These are phyloP conservation scores for Scylla paramamosain DNA, from an alignment of 1,140 invertebrate species.

Conservation along the genomic window DNA sequence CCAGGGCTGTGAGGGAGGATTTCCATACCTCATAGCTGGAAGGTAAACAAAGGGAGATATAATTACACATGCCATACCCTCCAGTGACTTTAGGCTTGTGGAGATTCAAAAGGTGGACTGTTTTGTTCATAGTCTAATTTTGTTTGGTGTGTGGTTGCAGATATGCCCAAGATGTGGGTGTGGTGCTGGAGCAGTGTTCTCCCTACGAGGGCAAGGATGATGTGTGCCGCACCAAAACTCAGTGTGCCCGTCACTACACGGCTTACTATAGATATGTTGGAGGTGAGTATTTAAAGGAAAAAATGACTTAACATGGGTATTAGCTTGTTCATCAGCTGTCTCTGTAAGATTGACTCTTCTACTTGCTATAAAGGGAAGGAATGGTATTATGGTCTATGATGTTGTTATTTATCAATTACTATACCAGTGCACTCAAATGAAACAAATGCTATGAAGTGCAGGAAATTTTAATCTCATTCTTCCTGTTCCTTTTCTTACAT, in stretches of 20 bases:
- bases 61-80: too few relatives aligned
- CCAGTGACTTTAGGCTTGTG: too few relatives aligned
- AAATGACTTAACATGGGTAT: not conserved
- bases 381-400: too few relatives aligned
- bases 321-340: not conserved
- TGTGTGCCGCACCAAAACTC: constrained; percentile 44
- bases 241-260: constrained; percentile 65
- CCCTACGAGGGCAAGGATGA: constrained; percentile 83
- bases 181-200: constrained; percentile 91
- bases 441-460: too few relatives aligned
- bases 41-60: constrained; percentile 76
- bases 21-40: constrained; percentile 83
- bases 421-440: too few relatives aligned
- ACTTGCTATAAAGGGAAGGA: too few relatives aligned
- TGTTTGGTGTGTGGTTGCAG: not conserved
- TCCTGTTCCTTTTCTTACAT: not conserved
- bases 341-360: too few relatives aligned
- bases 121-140: too few relatives aligned
- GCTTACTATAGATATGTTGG: constrained; percentile 73
- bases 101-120: too few relatives aligned
- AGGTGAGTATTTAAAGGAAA: constrained; percentile 45
- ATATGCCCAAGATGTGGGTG: constrained; percentile 79
- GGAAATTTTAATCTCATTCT: too few relatives aligned
- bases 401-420: too few relatives aligned
- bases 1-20: constrained; percentile 83